Percentiles rank a stretch among this genome's conserved stretches.
phyloP scores from a whole-genome alignment of 2,888 invertebrate species.

The Caenorhabditis sp. region DNA sequence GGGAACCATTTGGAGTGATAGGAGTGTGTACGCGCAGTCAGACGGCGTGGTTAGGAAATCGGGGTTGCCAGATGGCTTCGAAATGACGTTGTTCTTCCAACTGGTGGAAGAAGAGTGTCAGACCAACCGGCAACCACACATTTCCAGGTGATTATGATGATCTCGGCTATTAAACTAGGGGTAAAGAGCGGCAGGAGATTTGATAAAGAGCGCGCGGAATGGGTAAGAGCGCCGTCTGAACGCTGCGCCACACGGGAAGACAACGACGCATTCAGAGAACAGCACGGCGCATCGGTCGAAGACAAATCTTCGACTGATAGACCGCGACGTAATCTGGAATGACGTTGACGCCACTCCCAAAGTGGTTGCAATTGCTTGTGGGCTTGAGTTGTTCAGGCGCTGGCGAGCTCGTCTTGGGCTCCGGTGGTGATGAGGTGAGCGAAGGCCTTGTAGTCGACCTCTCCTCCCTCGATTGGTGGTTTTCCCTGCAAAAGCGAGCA shows the following conservation, averaged over 20 bases:
- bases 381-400: slow-evolving; percentile 69
- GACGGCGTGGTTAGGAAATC: slow-evolving; percentile 60
- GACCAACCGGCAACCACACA: slow-evolving; percentile 53
- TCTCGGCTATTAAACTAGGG: slow-evolving; percentile 46
- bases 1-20: slow-evolving; percentile 55
- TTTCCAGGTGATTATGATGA: slow-evolving; percentile 47
- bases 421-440: slow-evolving; percentile 82
- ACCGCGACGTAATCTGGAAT: slow-evolving; percentile 36
- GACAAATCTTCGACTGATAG: slow-evolving; percentile 33
- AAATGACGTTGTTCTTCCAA: slow-evolving; percentile 35
- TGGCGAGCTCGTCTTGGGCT: slow-evolving; percentile 79
- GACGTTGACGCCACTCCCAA: slow-evolving; percentile 64
- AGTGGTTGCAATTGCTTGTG: slow-evolving; percentile 70
- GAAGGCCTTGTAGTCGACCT: slow-evolving; percentile 81
- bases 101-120: slow-evolving; percentile 40
- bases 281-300: slow-evolving; percentile 16
- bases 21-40: slow-evolving; percentile 60
- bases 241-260: slow-evolving; percentile 63
- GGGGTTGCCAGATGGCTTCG: slow-evolving; percentile 55
- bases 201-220: slow-evolving; percentile 67
- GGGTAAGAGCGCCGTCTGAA: slow-evolving; percentile 68
- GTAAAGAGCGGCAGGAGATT: slow-evolving; percentile 56
- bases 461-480: slow-evolving; percentile 81
- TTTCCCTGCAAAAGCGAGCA: slow-evolving; percentile 75
- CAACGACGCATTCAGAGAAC: slow-evolving; percentile 33